These are phyloP conservation scores for Sinelater perroti DNA, from an alignment of 2,888 invertebrate species.

Conservation along the genomic window DNA sequence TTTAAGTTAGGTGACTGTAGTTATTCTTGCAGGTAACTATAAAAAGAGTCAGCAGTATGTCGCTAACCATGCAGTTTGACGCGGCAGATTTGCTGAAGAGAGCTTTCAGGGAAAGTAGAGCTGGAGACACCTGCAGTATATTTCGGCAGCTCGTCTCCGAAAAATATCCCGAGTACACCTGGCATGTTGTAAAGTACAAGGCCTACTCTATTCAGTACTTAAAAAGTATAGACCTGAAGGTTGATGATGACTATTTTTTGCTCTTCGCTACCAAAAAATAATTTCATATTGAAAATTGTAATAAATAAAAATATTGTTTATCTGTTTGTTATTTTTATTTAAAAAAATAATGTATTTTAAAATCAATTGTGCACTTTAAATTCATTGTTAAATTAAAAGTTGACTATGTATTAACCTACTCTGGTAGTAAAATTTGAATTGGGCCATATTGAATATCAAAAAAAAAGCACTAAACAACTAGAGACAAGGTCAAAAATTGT, in stretches of 20 bases:
- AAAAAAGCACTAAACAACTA: too few relatives aligned
- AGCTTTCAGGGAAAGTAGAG: background rate
- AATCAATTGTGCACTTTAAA: too few relatives aligned
- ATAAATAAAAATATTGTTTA: too few relatives aligned
- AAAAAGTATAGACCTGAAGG: conserved; percentile 22
- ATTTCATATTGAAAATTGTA: too few relatives aligned
- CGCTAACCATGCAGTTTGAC: conserved; percentile 12
- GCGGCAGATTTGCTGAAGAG: conserved; percentile 20
- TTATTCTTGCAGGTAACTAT: conserved; percentile 19
- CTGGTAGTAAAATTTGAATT: too few relatives aligned
- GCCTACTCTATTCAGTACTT: conserved; percentile 17
- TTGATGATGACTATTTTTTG: conserved; percentile 12
- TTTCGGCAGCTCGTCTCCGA: conserved; percentile 13
- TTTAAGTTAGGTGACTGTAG: too few relatives aligned
- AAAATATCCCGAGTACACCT: conserved; percentile 6
- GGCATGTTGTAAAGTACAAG: conserved; percentile 23
- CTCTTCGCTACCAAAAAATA: conserved; percentile 26
- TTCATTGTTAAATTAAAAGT: too few relatives aligned
- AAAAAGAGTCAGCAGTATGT: conserved; percentile 10
- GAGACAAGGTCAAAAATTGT: too few relatives aligned
- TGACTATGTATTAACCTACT: too few relatives aligned
- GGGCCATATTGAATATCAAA: too few relatives aligned
- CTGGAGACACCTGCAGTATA: conserved; percentile 9
- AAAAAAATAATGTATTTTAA: too few relatives aligned
- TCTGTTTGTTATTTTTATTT: background rate